phyloP scores from a whole-genome alignment of 2,113 vertebrate species.

The Aptenodytes patagonicus region DNA sequence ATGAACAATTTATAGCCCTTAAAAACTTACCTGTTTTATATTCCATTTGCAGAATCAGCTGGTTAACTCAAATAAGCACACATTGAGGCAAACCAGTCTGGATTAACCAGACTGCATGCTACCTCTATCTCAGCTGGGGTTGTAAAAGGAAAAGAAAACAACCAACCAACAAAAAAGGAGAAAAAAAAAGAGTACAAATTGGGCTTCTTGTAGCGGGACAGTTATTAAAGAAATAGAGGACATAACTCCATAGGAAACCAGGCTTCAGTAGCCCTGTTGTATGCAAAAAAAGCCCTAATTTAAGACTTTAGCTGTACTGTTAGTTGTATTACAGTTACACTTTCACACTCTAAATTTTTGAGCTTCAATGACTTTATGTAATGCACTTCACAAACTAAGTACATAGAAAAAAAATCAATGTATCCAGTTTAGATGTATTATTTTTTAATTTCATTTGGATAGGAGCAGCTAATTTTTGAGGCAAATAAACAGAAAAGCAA shows the following conservation, averaged over 20 bases:
- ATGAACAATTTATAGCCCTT: not conserved
- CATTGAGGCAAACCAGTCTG: not conserved
- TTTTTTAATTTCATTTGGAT: not conserved
- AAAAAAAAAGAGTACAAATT: not conserved
- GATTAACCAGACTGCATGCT: not conserved
- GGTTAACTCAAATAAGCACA: not conserved
- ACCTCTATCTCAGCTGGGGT: not conserved
- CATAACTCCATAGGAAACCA: not conserved
- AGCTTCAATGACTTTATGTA: not conserved
- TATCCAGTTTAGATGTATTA: not conserved
- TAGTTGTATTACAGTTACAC: not conserved
- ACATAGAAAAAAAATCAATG: not conserved
- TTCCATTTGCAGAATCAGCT: not conserved
- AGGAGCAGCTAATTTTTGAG: not conserved
- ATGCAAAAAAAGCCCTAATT: not conserved
- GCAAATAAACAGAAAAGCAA: not conserved
- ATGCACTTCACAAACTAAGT: not conserved
- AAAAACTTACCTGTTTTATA: not conserved
- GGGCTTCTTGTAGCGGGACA: not conserved
- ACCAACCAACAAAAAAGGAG: no score
- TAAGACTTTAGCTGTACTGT: not conserved
- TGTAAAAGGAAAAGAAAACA: not conserved
- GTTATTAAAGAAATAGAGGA: not conserved
- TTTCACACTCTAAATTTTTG: not conserved
- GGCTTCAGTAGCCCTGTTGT: not conserved